Evolutionary conservation across 1,140 invertebrate species (phyloP).

Genomic region (Heliothis subflexa): DNA sequence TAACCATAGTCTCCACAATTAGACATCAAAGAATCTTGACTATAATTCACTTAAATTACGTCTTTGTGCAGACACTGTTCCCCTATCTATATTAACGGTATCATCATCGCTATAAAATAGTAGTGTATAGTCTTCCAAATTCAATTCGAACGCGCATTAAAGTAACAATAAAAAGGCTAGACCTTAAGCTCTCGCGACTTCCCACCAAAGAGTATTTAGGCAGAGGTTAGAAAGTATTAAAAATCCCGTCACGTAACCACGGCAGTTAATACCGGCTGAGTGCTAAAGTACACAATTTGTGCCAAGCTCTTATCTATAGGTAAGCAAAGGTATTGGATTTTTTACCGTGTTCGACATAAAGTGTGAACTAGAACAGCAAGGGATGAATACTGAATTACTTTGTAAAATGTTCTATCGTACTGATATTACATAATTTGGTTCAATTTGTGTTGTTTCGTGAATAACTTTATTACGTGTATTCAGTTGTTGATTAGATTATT

Average conservation of each 20-base stretch:
- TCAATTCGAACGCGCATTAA: too few relatives aligned
- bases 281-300: neutral
- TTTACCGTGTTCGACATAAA: too few relatives aligned
- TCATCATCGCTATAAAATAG: too few relatives aligned
- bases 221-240: neutral
- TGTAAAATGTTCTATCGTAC: neutral
- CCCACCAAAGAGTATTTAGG: neutral
- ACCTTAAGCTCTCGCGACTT: too few relatives aligned
- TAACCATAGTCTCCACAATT: neutral
- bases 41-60: neutral
- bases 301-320: neutral
- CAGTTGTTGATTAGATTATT: too few relatives aligned
- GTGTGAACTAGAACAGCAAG: neutral
- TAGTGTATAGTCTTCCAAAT: too few relatives aligned
- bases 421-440: too few relatives aligned
- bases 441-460: too few relatives aligned
- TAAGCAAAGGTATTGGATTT: neutral
- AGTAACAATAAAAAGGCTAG: too few relatives aligned
- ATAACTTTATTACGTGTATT: too few relatives aligned
- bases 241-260: constrained; percentile 4
- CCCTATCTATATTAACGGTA: too few relatives aligned
- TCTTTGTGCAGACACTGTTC: neutral
- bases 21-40: neutral
- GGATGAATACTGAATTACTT: constrained; percentile 12
- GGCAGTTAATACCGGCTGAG: neutral